phyloP scores from a whole-genome alignment of 2,888 invertebrate species.

The Pocota personata region DNA sequence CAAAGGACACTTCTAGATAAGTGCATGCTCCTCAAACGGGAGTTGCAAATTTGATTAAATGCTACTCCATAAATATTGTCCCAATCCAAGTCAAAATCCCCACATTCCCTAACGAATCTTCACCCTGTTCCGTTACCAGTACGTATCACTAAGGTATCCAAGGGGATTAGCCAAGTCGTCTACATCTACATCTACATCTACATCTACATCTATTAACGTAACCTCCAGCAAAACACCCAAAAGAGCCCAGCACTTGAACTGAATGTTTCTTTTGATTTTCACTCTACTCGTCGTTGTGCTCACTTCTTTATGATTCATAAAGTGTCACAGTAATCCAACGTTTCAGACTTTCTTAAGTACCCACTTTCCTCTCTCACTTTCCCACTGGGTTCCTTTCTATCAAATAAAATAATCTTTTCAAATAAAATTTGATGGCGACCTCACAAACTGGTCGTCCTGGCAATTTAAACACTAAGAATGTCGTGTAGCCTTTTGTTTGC shows the following conservation, averaged over 20 bases:
- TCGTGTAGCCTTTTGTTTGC: conserved; percentile 32
- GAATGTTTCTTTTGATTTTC: conserved; percentile 39
- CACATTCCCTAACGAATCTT: neutral
- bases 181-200: neutral
- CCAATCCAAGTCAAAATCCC: neutral
- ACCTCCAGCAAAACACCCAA: neutral
- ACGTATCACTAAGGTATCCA: conserved; percentile 22
- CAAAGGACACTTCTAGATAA: too few species aligned
- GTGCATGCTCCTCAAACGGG: too few species aligned
- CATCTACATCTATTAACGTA: neutral
- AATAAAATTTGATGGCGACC: conserved; percentile 57
- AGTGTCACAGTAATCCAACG: conserved; percentile 45
- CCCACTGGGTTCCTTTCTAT: neutral
- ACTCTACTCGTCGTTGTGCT: conserved; percentile 8
- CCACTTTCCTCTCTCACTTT: neutral
- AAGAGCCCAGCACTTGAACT: conserved; percentile 10
- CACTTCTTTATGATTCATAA: conserved; percentile 59
- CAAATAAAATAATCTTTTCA: conserved; percentile 52
- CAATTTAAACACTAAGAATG: conserved; percentile 15
- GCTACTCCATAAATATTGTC: neutral
- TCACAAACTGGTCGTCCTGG: conserved; percentile 21
- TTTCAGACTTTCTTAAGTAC: conserved; percentile 47
- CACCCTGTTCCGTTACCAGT: neutral
- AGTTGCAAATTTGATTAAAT: too few species aligned
- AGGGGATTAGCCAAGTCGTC: conserved; percentile 32